Conservation (phyloP, 2,888 invertebrate species). For the Labia minor region DNA sequence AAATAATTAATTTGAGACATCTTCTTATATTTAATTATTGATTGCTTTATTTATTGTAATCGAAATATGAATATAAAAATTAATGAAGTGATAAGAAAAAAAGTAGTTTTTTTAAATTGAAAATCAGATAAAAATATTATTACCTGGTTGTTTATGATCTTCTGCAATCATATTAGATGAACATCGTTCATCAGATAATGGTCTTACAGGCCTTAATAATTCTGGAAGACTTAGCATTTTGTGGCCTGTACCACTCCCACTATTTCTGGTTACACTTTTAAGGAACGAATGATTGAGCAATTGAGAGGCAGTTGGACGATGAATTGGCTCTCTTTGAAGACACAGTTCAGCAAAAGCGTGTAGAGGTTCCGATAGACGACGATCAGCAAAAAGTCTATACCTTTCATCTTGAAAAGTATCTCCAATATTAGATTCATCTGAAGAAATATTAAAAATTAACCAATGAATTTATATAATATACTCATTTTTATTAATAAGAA, state of each 20-base stretch:
- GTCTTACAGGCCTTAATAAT: conserved; percentile 55
- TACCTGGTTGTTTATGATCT: conserved; percentile 34
- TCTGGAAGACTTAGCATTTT: conserved; percentile 43
- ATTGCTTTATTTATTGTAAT: neutral
- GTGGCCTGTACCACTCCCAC: conserved; percentile 28
- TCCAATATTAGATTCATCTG: neutral
- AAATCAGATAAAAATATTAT: too few species aligned
- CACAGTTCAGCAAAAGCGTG: conserved; percentile 67
- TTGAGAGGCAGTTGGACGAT: conserved; percentile 58
- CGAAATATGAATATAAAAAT: too few species aligned
- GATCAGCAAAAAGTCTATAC: conserved; percentile 31
- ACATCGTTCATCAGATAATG: conserved; percentile 44
- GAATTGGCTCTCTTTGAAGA: conserved; percentile 55
- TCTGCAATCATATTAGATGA: conserved; percentile 37
- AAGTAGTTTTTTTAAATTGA: too few species aligned
- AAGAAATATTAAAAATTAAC: conserved; percentile 22
- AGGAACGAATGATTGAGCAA: conserved; percentile 64
- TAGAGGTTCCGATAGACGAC: conserved; percentile 62
- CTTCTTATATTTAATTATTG: neutral
- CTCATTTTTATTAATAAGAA: too few species aligned
- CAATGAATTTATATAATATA: conserved; percentile 14
- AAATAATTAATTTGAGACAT: too few species aligned
- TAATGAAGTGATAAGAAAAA: too few species aligned
- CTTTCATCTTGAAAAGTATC: neutral
- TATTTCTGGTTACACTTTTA: conserved; percentile 54